Percentiles rank a stretch among this genome's conserved stretches.
Conservation (phyloP, 2,113 vertebrate genomes). For the Limnothrissa miodon region DNA sequence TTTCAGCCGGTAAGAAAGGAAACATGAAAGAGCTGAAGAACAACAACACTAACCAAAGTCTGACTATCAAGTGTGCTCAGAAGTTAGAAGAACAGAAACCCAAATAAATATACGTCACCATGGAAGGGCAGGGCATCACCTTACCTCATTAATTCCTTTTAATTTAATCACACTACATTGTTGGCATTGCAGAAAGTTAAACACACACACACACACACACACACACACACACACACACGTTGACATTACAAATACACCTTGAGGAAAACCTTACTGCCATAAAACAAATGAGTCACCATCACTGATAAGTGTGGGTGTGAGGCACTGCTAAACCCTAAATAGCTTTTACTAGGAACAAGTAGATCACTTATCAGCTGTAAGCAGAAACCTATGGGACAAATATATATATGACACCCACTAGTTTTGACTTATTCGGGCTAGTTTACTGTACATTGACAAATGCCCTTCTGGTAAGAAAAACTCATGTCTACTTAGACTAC, state of each 20-base stretch:
- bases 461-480: not conserved
- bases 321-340: not conserved
- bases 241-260: not conserved
- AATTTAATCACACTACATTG: not conserved
- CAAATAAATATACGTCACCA: not conserved
- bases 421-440: not conserved
- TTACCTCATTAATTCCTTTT: not conserved
- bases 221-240: not conserved
- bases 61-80: not conserved
- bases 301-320: not conserved
- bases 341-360: not conserved
- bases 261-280: not conserved
- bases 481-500: not conserved
- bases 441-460: not conserved
- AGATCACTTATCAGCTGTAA: not conserved
- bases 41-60: not conserved
- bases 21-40: not conserved
- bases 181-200: not conserved
- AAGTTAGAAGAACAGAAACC: not conserved
- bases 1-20: not conserved
- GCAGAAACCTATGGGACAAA: not conserved
- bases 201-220: not conserved
- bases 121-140: not conserved
- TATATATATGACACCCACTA: not conserved
- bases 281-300: not conserved